phyloP scores from a whole-genome alignment of 2,113 vertebrate genomes.

The Craseonycteris thonglongyai region DNA sequence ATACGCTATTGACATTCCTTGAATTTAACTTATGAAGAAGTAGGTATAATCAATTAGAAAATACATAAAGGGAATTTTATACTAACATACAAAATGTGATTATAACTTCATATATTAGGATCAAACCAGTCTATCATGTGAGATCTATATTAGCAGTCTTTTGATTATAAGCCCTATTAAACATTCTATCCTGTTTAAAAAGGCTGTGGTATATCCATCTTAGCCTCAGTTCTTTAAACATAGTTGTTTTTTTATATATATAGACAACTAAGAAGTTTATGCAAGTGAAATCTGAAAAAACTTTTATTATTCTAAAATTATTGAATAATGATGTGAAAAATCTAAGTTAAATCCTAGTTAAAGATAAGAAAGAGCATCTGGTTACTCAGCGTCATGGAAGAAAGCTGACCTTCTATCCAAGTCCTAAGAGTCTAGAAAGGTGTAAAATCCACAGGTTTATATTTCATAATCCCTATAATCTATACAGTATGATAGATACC shows the following conservation, averaged over 20 bases:
- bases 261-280: not conserved
- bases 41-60: not conserved
- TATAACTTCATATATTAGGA: not conserved
- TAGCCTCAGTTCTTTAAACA: not conserved
- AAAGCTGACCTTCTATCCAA: not conserved
- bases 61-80: not conserved
- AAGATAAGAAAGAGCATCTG: too few relatives aligned
- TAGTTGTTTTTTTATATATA: not conserved
- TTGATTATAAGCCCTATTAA: not conserved
- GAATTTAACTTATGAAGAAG: constrained; percentile 2
- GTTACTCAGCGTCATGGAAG: not conserved
- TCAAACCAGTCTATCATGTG: not conserved
- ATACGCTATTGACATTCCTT: not conserved
- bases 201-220: not conserved
- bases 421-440: not conserved
- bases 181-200: not conserved
- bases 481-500: not conserved
- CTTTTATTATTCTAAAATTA: not conserved
- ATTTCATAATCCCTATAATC: not conserved
- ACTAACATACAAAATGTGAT: not conserved
- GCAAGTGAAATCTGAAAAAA: not conserved
- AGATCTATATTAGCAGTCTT: not conserved
- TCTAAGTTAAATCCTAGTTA: not conserved
- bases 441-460: not conserved
- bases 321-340: not conserved